Conservation (phyloP, 2,797 vertebrate genomes). For the Paedocypris micromegethes region DNA sequence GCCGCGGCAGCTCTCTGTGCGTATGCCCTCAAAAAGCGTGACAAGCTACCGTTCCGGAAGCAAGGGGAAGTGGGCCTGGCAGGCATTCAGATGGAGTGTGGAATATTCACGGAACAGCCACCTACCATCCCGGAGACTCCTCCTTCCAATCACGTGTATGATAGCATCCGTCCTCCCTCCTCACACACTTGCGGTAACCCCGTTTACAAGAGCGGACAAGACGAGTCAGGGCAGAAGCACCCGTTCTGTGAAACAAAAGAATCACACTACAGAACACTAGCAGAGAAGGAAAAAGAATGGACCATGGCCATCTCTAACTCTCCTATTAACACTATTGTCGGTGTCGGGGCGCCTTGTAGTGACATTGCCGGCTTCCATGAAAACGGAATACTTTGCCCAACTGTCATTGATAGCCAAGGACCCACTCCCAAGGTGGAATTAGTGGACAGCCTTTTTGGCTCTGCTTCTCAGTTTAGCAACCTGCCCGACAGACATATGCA, state of each 20-base stretch:
- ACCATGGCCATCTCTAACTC: constrained; percentile 80
- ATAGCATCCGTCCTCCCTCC: constrained; percentile 81
- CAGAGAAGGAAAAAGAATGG: constrained; percentile 90
- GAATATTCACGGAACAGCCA: constrained; percentile 81
- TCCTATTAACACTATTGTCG: constrained; percentile 85
- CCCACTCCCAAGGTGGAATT: constrained; percentile 75
- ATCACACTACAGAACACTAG: constrained; percentile 76
- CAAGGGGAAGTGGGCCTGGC: constrained; percentile 86
- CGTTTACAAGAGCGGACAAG: constrained; percentile 84
- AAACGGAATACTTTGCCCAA: constrained; percentile 83
- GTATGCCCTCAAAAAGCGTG: constrained; percentile 81
- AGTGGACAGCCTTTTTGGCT: constrained; percentile 91
- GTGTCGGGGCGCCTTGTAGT: constrained; percentile 61
- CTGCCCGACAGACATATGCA: constrained; percentile 72
- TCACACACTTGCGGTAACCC: constrained; percentile 85
- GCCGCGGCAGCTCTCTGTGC: constrained; percentile 88
- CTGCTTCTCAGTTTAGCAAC: constrained; percentile 86
- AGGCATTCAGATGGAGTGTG: constrained; percentile 88
- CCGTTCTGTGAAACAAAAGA: constrained; percentile 66
- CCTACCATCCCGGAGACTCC: constrained; percentile 77
- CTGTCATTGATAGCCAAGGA: constrained; percentile 76
- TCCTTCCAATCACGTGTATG: constrained; percentile 83
- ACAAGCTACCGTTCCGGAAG: constrained; percentile 88
- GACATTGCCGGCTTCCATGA: constrained; percentile 74
- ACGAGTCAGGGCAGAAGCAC: constrained; percentile 62